phyloP scores from a whole-genome alignment of 2,113 vertebrate species.

The Eupsittula cactorum region DNA sequence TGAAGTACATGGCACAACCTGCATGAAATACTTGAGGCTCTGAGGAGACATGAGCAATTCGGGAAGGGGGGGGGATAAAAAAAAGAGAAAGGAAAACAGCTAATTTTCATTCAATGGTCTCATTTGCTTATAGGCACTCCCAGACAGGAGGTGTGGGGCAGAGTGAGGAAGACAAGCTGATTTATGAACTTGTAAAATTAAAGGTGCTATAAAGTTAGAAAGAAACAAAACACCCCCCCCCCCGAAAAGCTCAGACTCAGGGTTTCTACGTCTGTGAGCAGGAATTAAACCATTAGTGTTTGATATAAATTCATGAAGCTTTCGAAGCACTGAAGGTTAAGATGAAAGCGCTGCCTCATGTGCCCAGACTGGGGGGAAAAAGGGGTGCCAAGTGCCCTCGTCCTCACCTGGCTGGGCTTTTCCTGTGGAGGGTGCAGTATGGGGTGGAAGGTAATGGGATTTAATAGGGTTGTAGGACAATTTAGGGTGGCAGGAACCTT shows the following conservation, averaged over 20 bases:
- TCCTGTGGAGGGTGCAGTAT: background rate
- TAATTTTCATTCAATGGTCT: constrained; percentile 49
- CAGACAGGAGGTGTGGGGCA: background rate
- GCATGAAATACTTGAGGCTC: constrained; percentile 67
- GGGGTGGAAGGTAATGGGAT: background rate
- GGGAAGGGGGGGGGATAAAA: background rate
- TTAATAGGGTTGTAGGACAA: background rate
- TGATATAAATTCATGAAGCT: background rate
- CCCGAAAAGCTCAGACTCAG: background rate
- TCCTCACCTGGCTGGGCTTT: background rate
- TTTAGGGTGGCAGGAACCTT: background rate
- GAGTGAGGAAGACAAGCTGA: background rate
- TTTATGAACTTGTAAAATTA: constrained; percentile 31
- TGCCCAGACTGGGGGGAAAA: background rate
- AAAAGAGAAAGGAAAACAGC: background rate
- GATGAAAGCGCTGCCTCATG: background rate
- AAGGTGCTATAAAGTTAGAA: background rate
- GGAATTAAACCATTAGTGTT: background rate
- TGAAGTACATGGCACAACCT: constrained; percentile 67
- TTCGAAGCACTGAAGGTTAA: background rate
- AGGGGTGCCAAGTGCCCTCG: background rate
- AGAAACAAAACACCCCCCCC: background rate
- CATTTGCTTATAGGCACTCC: constrained; percentile 51
- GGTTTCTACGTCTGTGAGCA: background rate
- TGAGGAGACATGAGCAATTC: constrained; percentile 40